phyloP scores from a whole-genome alignment of 2,888 invertebrate species.

The Argynnis bischoffii region DNA sequence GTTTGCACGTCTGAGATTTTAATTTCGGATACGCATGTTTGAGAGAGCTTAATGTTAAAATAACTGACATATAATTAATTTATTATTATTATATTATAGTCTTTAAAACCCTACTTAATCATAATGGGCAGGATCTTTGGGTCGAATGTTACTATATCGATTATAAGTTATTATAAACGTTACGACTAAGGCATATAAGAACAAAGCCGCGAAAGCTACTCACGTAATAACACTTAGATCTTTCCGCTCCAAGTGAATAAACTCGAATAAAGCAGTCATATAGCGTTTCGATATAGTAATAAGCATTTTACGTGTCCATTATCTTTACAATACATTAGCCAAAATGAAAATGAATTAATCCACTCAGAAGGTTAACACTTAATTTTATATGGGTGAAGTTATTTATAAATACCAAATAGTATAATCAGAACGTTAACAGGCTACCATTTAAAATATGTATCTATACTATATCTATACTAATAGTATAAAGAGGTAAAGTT shows the following conservation, averaged over 20 bases:
- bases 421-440: too few relatives aligned
- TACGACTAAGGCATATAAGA: slow-evolving; percentile 8
- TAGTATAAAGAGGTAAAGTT: too few relatives aligned
- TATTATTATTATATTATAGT: too few relatives aligned
- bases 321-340: slow-evolving; percentile 30
- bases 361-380: not conserved
- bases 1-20: too few relatives aligned
- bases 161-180: slow-evolving; percentile 16
- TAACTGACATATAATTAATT: too few relatives aligned
- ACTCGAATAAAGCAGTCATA: slow-evolving; percentile 34
- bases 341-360: slow-evolving; percentile 26
- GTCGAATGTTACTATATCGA: slow-evolving; percentile 1
- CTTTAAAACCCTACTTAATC: not conserved
- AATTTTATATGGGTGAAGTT: not conserved
- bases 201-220: slow-evolving; percentile 13
- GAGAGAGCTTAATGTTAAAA: too few relatives aligned
- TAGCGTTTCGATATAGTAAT: slow-evolving; percentile 29
- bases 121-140: not conserved
- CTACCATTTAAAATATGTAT: too few relatives aligned
- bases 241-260: slow-evolving; percentile 27
- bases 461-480: too few relatives aligned
- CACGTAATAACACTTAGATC: slow-evolving; percentile 28
- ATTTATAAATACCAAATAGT: not conserved
- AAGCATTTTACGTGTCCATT: slow-evolving; percentile 24
- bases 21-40: too few relatives aligned